phyloP scores from a whole-genome alignment of 1,140 invertebrate species.

The Drosophila novamexicana region DNA sequence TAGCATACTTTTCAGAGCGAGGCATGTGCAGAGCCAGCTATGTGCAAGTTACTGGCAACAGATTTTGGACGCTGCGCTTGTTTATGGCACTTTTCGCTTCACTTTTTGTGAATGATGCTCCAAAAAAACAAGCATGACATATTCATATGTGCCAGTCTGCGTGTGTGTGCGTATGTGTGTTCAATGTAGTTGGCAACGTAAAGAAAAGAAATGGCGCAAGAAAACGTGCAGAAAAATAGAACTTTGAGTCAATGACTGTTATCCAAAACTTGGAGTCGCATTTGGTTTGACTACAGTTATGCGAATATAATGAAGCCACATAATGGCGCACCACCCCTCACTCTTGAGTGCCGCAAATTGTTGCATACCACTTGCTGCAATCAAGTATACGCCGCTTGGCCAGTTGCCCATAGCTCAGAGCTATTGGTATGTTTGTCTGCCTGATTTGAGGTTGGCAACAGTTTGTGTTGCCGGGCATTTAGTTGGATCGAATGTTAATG shows the following conservation, averaged over 20 bases:
- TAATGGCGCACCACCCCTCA: constrained; percentile 1
- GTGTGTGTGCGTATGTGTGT: neutral
- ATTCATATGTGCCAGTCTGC: constrained; percentile 5
- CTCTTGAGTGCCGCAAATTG: constrained; percentile 57
- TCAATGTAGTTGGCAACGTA: neutral
- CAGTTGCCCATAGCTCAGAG: neutral
- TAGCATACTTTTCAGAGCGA: constrained; percentile 19
- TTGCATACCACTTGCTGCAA: constrained; percentile 32
- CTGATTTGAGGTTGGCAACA: constrained; percentile 1
- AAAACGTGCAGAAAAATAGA: constrained; percentile 21
- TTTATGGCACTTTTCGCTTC: constrained; percentile 29
- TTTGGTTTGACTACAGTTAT: constrained; percentile 37
- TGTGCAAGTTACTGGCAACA: constrained; percentile 27
- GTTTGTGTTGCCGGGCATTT: constrained; percentile 17
- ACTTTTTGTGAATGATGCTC: constrained; percentile 23
- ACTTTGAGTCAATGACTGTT: constrained; percentile 7
- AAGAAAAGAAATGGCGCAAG: constrained; percentile 26
- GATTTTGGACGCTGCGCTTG: constrained; percentile 27
- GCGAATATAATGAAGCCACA: constrained; percentile 63
- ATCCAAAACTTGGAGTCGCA: neutral
- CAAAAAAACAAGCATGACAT: constrained; percentile 13
- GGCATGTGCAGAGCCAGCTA: neutral
- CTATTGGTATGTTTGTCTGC: constrained; percentile 6
- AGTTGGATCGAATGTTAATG: constrained; percentile 21
- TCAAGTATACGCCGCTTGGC: constrained; percentile 50